A percentile compares a stretch with the other conserved stretches of the same genome.
Conservation (phyloP, 2,888 invertebrate genomes). For the Lithosia quadra region DNA sequence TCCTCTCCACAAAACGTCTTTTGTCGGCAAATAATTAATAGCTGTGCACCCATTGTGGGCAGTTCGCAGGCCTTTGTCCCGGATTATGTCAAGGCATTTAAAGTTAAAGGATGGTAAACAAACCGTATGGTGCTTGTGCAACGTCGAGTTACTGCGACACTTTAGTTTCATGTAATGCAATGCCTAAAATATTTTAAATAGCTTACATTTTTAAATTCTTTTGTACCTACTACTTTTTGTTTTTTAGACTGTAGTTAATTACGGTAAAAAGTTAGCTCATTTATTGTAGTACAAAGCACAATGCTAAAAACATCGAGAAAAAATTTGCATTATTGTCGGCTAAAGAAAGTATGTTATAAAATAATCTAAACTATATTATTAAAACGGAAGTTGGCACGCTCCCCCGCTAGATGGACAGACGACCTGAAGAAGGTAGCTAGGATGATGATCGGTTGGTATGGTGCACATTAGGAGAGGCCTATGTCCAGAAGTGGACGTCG, state of each 20-base stretch:
- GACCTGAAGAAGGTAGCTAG: too few relatives aligned
- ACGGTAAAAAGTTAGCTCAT: background rate
- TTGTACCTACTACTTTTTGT: constrained; percentile 34
- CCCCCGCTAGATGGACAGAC: too few relatives aligned
- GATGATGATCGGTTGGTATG: too few relatives aligned
- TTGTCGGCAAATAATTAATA: constrained; percentile 75
- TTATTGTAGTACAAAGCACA: background rate
- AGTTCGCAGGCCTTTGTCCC: constrained; percentile 65
- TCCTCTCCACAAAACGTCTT: constrained; percentile 63
- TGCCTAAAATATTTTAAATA: constrained; percentile 47
- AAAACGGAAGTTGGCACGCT: too few relatives aligned
- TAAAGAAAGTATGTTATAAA: background rate
- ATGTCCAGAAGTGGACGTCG: too few relatives aligned
- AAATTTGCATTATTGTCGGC: background rate
- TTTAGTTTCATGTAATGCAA: constrained; percentile 47
- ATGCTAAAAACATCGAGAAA: background rate
- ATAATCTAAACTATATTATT: too few relatives aligned
- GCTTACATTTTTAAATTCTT: constrained; percentile 29
- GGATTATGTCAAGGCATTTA: constrained; percentile 59
- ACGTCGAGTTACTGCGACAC: constrained; percentile 53
- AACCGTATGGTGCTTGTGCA: constrained; percentile 46
- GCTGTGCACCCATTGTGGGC: constrained; percentile 67
- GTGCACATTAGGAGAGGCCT: too few relatives aligned
- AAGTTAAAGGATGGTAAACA: constrained; percentile 59
- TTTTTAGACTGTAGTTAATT: constrained; percentile 8